These are phyloP conservation scores for Eucidaris tribuloides DNA, from an alignment of 35 echinoderm and acorn worm species.

Conservation along the genomic window DNA sequence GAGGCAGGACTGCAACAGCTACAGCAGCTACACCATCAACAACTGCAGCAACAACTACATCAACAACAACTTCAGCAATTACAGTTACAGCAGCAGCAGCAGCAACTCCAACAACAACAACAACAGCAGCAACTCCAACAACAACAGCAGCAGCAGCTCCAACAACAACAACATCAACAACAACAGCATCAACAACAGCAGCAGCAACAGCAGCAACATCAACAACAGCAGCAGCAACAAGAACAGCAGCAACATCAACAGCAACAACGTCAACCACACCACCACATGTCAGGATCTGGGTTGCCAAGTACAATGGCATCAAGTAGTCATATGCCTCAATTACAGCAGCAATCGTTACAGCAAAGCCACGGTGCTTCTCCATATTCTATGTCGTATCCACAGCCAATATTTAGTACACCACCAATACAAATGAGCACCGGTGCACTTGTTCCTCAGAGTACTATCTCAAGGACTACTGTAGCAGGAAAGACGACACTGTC, in stretches of 20 bases:
- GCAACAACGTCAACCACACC: constrained; percentile 13
- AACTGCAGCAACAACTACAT: neutral
- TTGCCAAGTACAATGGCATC: no score
- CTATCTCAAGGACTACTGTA: neutral
- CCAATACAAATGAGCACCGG: neutral
- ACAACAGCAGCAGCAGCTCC: constrained; percentile 26
- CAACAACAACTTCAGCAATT: constrained; percentile 11
- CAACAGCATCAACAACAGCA: constrained; percentile 27
- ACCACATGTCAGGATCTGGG: neutral
- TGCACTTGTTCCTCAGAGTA: neutral
- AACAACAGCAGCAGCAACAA: constrained; percentile 1
- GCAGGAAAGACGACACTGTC: neutral
- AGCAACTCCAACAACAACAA: neutral
- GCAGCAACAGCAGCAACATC: constrained; percentile 17
- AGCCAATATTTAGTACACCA: constrained; percentile 18
- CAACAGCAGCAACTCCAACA: constrained; percentile 8
- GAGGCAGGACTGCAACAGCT: neutral
- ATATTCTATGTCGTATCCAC: constrained; percentile 12
- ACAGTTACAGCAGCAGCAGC: neutral
- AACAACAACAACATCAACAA: constrained; percentile 24
- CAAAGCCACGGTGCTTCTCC: neutral
- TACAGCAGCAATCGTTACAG: no score
- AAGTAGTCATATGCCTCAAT: no score
- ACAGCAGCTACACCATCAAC: neutral
- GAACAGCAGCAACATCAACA: constrained; percentile 24